A percentile compares a stretch with the other conserved stretches of the same genome.
These are phyloP conservation scores for Hipparchia sbordonii DNA, from an alignment of 2,888 invertebrate species.

Conservation along the genomic window DNA sequence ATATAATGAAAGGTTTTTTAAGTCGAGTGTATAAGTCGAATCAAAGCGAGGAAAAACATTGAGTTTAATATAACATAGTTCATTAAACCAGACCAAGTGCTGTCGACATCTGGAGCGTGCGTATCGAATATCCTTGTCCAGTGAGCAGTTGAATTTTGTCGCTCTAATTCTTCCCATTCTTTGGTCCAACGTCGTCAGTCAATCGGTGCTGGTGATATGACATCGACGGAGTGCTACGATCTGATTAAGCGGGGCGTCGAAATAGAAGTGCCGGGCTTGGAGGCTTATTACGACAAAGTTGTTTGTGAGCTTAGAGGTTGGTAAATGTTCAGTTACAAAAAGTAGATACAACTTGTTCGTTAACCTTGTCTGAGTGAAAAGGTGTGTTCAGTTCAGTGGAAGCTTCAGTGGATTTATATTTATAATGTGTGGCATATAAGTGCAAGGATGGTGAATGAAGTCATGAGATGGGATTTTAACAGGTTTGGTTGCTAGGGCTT, in stretches of 20 bases:
- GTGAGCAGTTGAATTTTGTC: constrained; percentile 74
- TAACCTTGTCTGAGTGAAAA: not conserved
- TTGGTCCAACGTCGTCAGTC: constrained; percentile 62
- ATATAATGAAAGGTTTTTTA: constrained; percentile 13
- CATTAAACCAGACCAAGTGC: constrained; percentile 65
- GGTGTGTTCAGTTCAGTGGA: not conserved
- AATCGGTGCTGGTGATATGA: constrained; percentile 68
- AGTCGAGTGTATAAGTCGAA: constrained; percentile 14
- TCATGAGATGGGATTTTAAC: not conserved
- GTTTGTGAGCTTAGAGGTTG: constrained; percentile 83
- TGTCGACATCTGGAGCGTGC: constrained; percentile 72
- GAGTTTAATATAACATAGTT: constrained; percentile 39
- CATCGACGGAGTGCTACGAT: constrained; percentile 78
- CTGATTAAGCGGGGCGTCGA: constrained; percentile 77
- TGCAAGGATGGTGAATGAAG: not conserved
- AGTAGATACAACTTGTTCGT: not conserved
- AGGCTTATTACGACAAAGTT: constrained; percentile 83
- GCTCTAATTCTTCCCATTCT: constrained; percentile 77
- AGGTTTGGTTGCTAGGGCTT: too few species aligned
- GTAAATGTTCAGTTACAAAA: constrained; percentile 43
- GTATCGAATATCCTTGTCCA: constrained; percentile 79
- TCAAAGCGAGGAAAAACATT: constrained; percentile 25
- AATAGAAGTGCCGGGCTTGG: constrained; percentile 79
- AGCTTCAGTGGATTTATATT: not conserved
- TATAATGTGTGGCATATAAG: not conserved